Conservation (phyloP, 2,113 vertebrate genomes). For the Enhydra lutris region DNA sequence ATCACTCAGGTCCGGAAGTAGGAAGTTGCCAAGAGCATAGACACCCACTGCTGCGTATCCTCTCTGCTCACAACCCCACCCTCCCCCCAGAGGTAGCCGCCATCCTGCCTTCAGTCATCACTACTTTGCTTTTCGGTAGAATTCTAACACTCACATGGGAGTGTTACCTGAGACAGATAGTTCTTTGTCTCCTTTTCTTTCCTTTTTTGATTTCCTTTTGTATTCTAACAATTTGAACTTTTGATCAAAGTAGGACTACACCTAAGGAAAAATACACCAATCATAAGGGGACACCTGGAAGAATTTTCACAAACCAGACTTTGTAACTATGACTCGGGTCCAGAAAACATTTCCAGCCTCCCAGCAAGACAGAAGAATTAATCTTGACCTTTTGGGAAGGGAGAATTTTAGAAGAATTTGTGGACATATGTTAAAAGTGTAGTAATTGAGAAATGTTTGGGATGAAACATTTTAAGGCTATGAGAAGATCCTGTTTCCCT, state of each 20-base stretch:
- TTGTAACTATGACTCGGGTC: not conserved
- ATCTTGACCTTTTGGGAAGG: not conserved
- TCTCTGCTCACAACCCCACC: not conserved
- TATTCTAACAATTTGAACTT: not conserved
- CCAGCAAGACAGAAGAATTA: not conserved
- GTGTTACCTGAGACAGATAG: not conserved
- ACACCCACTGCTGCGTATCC: not conserved
- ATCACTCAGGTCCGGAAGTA: not conserved
- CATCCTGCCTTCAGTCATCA: not conserved
- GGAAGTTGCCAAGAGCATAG: not conserved
- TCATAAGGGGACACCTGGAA: not conserved
- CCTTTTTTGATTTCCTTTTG: not conserved
- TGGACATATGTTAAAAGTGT: not conserved
- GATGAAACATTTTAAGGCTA: not conserved
- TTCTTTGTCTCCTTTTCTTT: not conserved
- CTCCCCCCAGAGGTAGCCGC: fast-evolving
- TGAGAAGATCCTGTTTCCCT: not conserved
- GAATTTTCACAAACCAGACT: not conserved
- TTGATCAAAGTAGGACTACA: not conserved
- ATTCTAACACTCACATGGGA: not conserved
- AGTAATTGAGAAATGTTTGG: not conserved
- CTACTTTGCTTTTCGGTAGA: not conserved
- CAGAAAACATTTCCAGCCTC: not conserved
- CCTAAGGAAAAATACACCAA: not conserved
- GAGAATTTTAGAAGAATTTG: not conserved